Evolutionary conservation across 2,113 vertebrate genomes (phyloP).

Genomic region (Eulacestoma nigropectus): DNA sequence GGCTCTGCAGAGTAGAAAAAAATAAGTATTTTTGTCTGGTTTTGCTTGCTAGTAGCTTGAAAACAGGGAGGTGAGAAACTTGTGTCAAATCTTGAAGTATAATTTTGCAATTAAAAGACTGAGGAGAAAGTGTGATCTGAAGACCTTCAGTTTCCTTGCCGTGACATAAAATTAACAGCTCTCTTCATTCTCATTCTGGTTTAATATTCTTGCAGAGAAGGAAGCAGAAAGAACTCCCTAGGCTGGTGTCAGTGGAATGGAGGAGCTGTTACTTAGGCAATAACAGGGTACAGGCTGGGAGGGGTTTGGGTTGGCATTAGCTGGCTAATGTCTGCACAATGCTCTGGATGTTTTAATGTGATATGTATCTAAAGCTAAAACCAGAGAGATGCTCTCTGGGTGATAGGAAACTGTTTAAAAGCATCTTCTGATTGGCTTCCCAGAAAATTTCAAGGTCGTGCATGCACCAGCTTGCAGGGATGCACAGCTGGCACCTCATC

Average conservation of each 20-base stretch:
- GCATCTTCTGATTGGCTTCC: neutral
- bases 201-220: conserved; percentile 40
- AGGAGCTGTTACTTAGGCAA: neutral
- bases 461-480: neutral
- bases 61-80: conserved; percentile 19
- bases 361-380: neutral
- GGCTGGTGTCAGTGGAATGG: neutral
- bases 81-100: neutral
- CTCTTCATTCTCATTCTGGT: conserved; percentile 16
- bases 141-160: conserved; percentile 1
- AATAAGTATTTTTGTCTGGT: neutral
- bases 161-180: conserved; percentile 32
- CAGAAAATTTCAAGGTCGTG: neutral
- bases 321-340: neutral
- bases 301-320: neutral
- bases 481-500: conserved; percentile 45
- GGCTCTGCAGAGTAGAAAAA: neutral
- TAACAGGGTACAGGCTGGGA: neutral
- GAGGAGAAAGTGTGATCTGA: conserved; percentile 1
- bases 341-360: neutral
- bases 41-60: neutral
- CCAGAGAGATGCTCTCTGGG: neutral
- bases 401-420: neutral
- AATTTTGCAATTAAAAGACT: conserved; percentile 39
- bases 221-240: conserved; percentile 1